Conservation (phyloP, 2,797 vertebrate genomes). For the Selene dorsalis region DNA sequence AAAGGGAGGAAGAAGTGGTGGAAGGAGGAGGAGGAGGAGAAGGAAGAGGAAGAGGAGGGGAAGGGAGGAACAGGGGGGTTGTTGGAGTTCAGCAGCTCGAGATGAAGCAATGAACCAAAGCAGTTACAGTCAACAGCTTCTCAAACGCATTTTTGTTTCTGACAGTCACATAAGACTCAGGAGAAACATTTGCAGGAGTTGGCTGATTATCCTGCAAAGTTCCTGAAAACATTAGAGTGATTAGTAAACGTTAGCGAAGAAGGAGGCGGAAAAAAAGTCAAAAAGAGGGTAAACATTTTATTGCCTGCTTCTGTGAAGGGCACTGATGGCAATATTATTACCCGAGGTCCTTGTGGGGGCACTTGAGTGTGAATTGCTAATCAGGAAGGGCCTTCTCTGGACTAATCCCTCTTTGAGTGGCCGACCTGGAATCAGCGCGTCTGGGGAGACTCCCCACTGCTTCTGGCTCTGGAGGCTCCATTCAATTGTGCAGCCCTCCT, state of each 20-base stretch:
- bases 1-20: conserved; percentile 39
- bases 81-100: conserved; percentile 57
- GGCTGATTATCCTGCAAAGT: conserved; percentile 31
- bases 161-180: conserved; percentile 44
- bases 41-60: conserved; percentile 42
- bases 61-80: conserved; percentile 33
- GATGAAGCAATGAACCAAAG: conserved; percentile 65
- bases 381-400: conserved; percentile 90
- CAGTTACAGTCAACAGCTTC: conserved; percentile 56
- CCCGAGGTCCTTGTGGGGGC: conserved; percentile 90
- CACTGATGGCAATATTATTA: conserved; percentile 92
- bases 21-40: conserved; percentile 8
- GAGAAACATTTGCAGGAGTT: conserved; percentile 22
- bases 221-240: conserved; percentile 38
- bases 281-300: conserved; percentile 70
- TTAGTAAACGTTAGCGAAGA: conserved; percentile 37
- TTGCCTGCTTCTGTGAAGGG: conserved; percentile 67
- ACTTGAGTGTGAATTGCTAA: conserved; percentile 97
- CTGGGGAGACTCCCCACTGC: conserved; percentile 96
- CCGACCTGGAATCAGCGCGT: conserved; percentile 90
- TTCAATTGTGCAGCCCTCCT: conserved; percentile 90
- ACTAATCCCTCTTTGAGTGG: conserved; percentile 98
- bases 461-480: conserved; percentile 93
- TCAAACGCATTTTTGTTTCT: conserved; percentile 46
- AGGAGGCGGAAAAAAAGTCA: conserved; percentile 25